Evolutionary conservation across 2,888 invertebrate species (phyloP), one percentile per base, ranked within the genome.

Genomic region (Eristalis arbustorum): DNA sequence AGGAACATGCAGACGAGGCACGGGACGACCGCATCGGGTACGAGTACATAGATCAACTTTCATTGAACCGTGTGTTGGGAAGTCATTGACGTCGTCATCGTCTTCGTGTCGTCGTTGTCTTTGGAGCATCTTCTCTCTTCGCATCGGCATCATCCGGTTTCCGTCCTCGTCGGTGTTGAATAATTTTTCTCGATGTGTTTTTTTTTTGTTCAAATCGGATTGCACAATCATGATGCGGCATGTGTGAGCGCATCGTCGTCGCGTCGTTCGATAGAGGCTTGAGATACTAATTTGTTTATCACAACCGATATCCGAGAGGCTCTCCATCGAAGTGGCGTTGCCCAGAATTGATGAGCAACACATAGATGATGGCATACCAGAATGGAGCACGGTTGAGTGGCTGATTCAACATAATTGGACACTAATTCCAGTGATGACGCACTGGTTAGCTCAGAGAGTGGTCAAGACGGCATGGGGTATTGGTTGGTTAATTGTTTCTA

Each of bases 11-110:
- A 57, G 22, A 49, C 49, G 57, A 62, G 34, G 62, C 69, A 49
- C 18, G 49, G 49, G 22, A 40, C 37, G 59, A 64, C 40, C 31
- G 40, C 61, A 42, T 18, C 23, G 80, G 61, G 57, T 69, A 22
- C 82, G 80, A 66, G 66, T 69, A 28, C 82, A 87, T 83, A 82
- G 83, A 83, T 87, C 83, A 87, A 87, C 87, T 87, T 87, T 87
- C 87, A 40, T 81, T 81, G 81, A 81, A 81, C 87, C 83, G 71
- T 71, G 74, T 18, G 49, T 8, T 71, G 71, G 68, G 14, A 37
- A 83, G 87, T 87, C 87, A 87, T 87, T 87, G 87, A 87, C 87
- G 82, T 83, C 73, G 80, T 62, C 49, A 13, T 61, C 62, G 42
- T 69, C 78, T 67, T 62, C 74, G 37, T 37, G 25, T 18, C 64